Evolutionary conservation across 37 sponge, comb jelly and placozoan species (phyloP).

Genomic region (Haliclona indistincta): DNA sequence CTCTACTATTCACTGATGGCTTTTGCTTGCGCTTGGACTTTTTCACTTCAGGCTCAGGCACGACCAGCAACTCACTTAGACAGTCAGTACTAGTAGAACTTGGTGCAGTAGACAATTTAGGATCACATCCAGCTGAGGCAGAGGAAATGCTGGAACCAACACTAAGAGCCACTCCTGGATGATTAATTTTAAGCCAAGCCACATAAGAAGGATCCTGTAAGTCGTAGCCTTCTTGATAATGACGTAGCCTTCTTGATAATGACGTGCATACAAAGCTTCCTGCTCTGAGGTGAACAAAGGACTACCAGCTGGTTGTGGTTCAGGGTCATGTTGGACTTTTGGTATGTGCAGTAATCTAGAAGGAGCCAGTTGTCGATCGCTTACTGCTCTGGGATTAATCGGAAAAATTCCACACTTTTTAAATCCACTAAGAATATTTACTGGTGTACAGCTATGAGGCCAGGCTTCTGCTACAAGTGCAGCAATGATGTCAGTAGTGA

Average conservation of each 20-base stretch:
- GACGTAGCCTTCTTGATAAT: constrained; percentile 22
- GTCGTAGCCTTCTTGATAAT: constrained; percentile 40
- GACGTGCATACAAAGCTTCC: constrained; percentile 11
- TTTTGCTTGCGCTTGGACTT: constrained; percentile 16
- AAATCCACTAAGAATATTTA: constrained; percentile 64
- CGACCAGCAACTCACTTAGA: constrained; percentile 3
- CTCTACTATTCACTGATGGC: constrained; percentile 22
- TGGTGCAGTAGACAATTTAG: background rate
- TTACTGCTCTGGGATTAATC: constrained; percentile 47
- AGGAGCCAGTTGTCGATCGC: constrained; percentile 55
- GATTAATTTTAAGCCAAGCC: constrained; percentile 29
- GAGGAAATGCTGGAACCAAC: background rate
- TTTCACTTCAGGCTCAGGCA: constrained; percentile 20
- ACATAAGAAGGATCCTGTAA: constrained; percentile 6
- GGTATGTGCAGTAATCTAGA: constrained; percentile 36
- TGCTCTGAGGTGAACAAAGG: constrained; percentile 15
- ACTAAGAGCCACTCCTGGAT: constrained; percentile 5
- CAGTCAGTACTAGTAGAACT: background rate
- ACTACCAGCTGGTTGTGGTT: background rate
- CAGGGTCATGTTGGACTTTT: background rate
- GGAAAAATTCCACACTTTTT: constrained; percentile 55
- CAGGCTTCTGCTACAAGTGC: constrained; percentile 44
- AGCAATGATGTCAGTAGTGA: constrained; percentile 39
- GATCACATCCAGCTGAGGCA: background rate
- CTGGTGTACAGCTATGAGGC: constrained; percentile 31